Evolutionary conservation across 2,888 invertebrate species (phyloP).

Genomic region (Macaria liturata): DNA sequence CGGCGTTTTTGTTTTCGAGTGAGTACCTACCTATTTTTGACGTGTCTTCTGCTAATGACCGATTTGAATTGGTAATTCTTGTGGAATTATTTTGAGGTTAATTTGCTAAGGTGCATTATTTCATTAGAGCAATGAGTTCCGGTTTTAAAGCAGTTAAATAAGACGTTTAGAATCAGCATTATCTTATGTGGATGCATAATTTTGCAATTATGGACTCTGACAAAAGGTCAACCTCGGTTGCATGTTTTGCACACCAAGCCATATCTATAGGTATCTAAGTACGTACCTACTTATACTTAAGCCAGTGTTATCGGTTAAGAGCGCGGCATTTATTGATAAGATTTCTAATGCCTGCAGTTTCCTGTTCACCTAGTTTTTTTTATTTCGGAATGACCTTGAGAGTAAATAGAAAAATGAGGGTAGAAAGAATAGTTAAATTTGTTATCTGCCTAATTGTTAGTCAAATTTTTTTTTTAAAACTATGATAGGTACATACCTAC

Average conservation of each 20-base stretch:
- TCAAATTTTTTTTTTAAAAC: not conserved
- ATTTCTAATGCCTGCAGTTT: conserved; percentile 8
- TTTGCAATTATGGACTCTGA: not conserved
- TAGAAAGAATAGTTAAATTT: too few species aligned
- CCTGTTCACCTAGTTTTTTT: conserved; percentile 7
- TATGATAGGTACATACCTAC: not conserved
- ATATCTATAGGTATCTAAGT: not conserved
- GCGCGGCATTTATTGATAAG: conserved; percentile 11
- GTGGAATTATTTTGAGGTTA: not conserved
- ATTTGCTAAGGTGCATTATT: too few species aligned
- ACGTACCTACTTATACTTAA: conserved; percentile 3
- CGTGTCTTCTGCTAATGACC: conserved; percentile 10
- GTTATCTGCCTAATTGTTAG: too few species aligned
- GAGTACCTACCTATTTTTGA: conserved; percentile 32
- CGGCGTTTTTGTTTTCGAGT: conserved; percentile 48
- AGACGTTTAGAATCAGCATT: not conserved
- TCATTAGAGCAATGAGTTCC: too few species aligned
- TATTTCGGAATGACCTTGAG: conserved; percentile 2
- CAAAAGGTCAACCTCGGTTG: conserved; percentile 3
- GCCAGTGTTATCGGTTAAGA: conserved; percentile 13
- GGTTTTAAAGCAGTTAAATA: not conserved
- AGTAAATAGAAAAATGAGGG: not conserved
- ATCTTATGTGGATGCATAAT: not conserved
- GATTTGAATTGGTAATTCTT: not conserved
- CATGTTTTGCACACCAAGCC: not conserved